Evolutionary conservation across 2,113 vertebrate species (phyloP), one percentile per base, ranked within the genome.

Genomic region (Mugil cephalus): DNA sequence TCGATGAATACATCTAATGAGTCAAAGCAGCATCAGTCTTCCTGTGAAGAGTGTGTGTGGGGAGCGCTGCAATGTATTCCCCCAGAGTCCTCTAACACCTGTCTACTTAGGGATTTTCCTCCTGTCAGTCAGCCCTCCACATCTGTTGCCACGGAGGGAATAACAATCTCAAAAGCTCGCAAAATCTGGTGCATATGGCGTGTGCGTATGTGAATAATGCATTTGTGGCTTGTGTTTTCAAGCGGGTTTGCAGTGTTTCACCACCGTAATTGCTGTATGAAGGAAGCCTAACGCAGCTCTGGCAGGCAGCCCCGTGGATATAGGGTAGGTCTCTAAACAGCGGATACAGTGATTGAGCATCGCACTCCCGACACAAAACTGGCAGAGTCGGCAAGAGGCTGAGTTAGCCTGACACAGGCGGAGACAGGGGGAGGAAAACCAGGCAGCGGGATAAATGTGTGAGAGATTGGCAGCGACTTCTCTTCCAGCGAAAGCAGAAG

Each of bases 341-440:
- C 54, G 75, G 46, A 69, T 34, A 5, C 24, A 46, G 74, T 74
- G 77, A 86, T 79, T 79, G 71, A 87, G 61, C 76, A 69, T 77
- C 72, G 68, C 39, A 47, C 51, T 77, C 38, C 59, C 84, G 77
- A 87, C 83, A 84, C 54, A 72, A 69, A 70, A 36, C 67, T 78
- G 74, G 83, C 78, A 86, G 66, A 77, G 52, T 34, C 43, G 1
- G 13, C 34, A 42, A 40, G 53, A 53, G 58, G 67, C 74, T 69
- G 69, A 82, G 69, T 42, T 73, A 77, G 66, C 19, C 66, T 45
- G 42, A 78, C 71, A 77, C 24, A 18, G 40, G 67, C 8, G 6
- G 36, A 82, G 55, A 69, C 13, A 55, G 38, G 40, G 67, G 67
- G 21, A 77, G 45, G 55, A 68, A 64, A 70, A 69, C 58, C 48